Percentiles rank a stretch among this genome's conserved stretches.
Conservation (phyloP, 2,888 invertebrate genomes). For the Laspeyria flexula region DNA sequence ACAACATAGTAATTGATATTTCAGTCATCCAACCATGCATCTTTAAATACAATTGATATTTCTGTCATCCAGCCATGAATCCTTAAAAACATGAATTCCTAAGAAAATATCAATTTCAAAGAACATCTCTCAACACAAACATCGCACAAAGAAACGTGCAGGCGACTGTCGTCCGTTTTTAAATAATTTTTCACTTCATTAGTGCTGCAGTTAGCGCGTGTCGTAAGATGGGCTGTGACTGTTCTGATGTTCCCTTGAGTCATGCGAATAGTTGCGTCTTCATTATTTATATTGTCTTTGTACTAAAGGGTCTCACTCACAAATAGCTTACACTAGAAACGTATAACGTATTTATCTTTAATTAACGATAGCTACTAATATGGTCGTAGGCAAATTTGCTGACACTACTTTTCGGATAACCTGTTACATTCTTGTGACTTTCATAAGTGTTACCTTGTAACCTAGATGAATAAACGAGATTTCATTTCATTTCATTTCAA, state of each 20-base stretch:
- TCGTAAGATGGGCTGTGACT: conserved; percentile 54
- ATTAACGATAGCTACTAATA: too few species aligned
- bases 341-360: too few species aligned
- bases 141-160: conserved; percentile 36
- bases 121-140: conserved; percentile 37
- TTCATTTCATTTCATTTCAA: too few species aligned
- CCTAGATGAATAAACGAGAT: too few species aligned
- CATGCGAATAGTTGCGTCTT: conserved; percentile 31
- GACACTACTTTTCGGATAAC: too few species aligned
- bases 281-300: conserved; percentile 24
- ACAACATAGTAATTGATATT: background rate
- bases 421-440: too few species aligned
- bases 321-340: conserved; percentile 1
- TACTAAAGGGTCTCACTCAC: background rate
- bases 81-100: conserved; percentile 27
- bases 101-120: conserved; percentile 46
- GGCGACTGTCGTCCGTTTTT: conserved; percentile 44
- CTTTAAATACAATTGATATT: too few species aligned
- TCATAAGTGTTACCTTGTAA: too few species aligned
- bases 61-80: conserved; percentile 12
- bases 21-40: too few species aligned
- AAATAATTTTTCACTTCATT: conserved; percentile 65
- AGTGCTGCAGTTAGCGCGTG: conserved; percentile 50
- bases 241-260: conserved; percentile 37
- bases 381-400: too few species aligned